phyloP scores from a whole-genome alignment of 1,140 invertebrate species.

The Penaeus vannamei region DNA sequence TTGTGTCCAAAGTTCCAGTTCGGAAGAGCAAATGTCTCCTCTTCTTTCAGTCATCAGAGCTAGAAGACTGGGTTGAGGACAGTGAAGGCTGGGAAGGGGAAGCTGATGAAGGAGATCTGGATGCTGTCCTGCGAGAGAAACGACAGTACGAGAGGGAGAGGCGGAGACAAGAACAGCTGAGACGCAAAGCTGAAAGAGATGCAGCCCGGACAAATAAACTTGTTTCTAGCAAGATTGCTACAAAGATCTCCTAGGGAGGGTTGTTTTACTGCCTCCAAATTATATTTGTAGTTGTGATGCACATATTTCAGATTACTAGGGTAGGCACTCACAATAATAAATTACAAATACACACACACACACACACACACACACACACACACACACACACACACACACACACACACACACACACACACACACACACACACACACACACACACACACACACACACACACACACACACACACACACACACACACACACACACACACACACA shows the following conservation, averaged over 20 bases:
- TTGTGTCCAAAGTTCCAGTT: not conserved
- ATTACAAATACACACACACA: too few species aligned
- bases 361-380: too few species aligned
- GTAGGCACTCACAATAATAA: too few species aligned
- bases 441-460: too few species aligned
- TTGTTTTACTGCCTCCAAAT: too few species aligned
- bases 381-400: too few species aligned
- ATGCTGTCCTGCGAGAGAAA: slow-evolving; percentile 54
- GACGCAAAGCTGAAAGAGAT: slow-evolving; percentile 52
- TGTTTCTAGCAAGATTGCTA: slow-evolving; percentile 41
- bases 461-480: too few species aligned
- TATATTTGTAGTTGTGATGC: too few species aligned
- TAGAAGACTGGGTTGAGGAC: slow-evolving; percentile 44
- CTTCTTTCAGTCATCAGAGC: slow-evolving; percentile 40
- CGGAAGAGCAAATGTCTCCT: not conserved
- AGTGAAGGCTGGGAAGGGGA: slow-evolving; percentile 46
- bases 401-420: too few species aligned
- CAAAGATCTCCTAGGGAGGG: slow-evolving; percentile 47
- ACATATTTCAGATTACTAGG: too few species aligned
- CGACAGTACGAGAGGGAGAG: slow-evolving; percentile 45
- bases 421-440: too few species aligned
- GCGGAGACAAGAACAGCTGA: slow-evolving; percentile 49
- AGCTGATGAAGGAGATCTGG: slow-evolving; percentile 42
- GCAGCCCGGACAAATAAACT: slow-evolving; percentile 39
- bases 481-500: too few species aligned